Conservation (phyloP, 2,888 invertebrate species). For the Phalangium opilio region DNA sequence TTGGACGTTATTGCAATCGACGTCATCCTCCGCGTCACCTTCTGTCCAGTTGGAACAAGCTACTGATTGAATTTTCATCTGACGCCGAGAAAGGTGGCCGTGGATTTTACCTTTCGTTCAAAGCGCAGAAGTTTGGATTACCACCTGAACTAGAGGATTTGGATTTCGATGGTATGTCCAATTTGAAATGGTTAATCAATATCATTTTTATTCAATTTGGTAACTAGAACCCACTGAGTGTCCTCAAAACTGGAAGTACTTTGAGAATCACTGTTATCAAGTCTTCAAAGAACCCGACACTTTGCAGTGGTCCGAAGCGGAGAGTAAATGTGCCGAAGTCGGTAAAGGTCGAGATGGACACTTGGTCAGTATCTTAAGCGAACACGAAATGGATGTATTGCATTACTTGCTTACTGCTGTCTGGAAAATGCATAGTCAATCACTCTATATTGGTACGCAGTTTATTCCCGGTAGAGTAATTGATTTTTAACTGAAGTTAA, state of each 20-base stretch:
- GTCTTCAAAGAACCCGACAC: conserved; percentile 19
- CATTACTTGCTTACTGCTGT: conserved; percentile 25
- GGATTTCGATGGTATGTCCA: conserved; percentile 19
- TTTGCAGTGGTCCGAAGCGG: conserved; percentile 25
- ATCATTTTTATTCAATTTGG: too few species aligned
- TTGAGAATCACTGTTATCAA: conserved; percentile 22
- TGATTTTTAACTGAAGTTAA: too few species aligned
- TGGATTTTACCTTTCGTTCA: conserved; percentile 23
- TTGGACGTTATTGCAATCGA: conserved; percentile 24
- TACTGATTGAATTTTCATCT: conserved; percentile 23
- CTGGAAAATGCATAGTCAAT: conserved; percentile 21
- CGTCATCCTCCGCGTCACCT: conserved; percentile 21
- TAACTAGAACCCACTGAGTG: conserved; percentile 18
- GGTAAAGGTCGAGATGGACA: conserved; percentile 22
- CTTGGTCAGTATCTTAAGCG: conserved; percentile 26
- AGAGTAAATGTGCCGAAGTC: conserved; percentile 17
- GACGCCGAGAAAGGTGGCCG: conserved; percentile 21
- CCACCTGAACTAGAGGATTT: conserved; percentile 15
- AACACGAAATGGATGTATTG: conserved; percentile 26
- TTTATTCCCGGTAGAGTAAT: too few species aligned
- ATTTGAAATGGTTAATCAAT: too few species aligned
- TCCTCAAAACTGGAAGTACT: conserved; percentile 22
- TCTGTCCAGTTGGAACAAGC: conserved; percentile 23
- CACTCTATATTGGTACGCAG: conserved; percentile 24
- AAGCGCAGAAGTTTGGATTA: conserved; percentile 19